Conservation (phyloP, 2,888 invertebrate genomes). For the Standfussiana lucernea region DNA sequence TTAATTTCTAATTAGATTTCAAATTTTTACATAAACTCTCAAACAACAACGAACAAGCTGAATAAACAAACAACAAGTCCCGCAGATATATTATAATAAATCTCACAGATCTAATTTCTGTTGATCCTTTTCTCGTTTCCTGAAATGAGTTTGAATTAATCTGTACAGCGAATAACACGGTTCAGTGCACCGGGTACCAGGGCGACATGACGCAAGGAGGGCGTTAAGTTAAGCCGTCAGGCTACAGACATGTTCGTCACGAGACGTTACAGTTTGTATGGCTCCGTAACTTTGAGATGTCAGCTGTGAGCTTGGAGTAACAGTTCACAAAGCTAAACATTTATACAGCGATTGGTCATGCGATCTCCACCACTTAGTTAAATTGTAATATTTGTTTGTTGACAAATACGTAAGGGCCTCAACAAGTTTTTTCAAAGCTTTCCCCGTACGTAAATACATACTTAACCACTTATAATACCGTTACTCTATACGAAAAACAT, state of each 20-base stretch:
- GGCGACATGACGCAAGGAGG: slow-evolving; percentile 61
- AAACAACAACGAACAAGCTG: slow-evolving; percentile 3
- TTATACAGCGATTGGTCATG: slow-evolving; percentile 10
- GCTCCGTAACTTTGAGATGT: slow-evolving; percentile 35
- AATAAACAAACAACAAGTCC: slow-evolving; percentile 30
- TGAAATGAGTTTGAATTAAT: slow-evolving; percentile 62
- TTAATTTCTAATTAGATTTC: slow-evolving; percentile 17
- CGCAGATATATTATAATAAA: slow-evolving; percentile 33
- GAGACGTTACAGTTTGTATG: slow-evolving; percentile 45
- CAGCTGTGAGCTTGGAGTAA: slow-evolving; percentile 34
- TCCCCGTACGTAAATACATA: slow-evolving; percentile 12
- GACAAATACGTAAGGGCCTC: neutral
- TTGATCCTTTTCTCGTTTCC: slow-evolving; percentile 51
- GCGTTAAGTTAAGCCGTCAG: slow-evolving; percentile 63
- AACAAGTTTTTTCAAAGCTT: slow-evolving; percentile 1
- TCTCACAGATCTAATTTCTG: slow-evolving; percentile 38
- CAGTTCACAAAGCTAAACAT: slow-evolving; percentile 9
- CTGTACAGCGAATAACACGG: slow-evolving; percentile 64
- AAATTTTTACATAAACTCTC: slow-evolving; percentile 21
- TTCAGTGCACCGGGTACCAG: slow-evolving; percentile 67
- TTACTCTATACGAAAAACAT: slow-evolving; percentile 38
- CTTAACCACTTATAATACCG: slow-evolving; percentile 27
- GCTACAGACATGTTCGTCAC: slow-evolving; percentile 51
- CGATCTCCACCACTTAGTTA: neutral
- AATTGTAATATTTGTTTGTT: neutral